Base-by-base conservation (phyloP, 1,140 invertebrate species). In the Scaptodrosophila lebanonensis region DNA sequence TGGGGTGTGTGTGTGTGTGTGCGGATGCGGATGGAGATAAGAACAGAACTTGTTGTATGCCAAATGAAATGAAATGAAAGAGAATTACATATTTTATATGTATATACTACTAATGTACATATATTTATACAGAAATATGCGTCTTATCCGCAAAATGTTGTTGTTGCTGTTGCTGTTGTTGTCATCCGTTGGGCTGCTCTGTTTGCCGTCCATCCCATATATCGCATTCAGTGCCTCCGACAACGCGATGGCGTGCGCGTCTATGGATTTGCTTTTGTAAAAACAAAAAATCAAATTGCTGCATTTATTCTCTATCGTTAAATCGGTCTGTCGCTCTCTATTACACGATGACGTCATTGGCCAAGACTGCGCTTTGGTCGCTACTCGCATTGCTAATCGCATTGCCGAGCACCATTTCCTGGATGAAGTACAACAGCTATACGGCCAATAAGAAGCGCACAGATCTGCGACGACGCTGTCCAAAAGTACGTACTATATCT, bases 351-450 rank as follows among this genome's bases (percentile, higher is more conserved):
- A 5, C 9, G 15, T 53, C 43, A 12, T 18, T 13, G 12, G n/a
- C 49, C 32, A 35, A 36, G 17, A 38, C 38, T 15, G 42, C 29
- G 27, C 57, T 69, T 13, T 8, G 57, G 27, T 13, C 58, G 25
- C 22, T 52, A 12, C 13, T 43, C 9, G 15, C 40, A 0, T 29
- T 61, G 13, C 3, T 68, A 1, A 11, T 43, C 2, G 13, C 32
- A 9, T 11, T 29, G 13, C 11, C 25, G 42, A 2, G 40, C 17
- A 44, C 11, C 15, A 25, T 40, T 5, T 38, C 62, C 42, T 83
- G 75, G 75, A 62, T 75, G 40, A 66, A 54, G 16, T 71, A 66
- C 33, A 85, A 85, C 20, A 85, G 73, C 33, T 72, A 84, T 48
- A 64, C 64, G 22, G 56, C 60, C 2, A 57, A 48, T 17, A 75